These are phyloP conservation scores for Heteromormyrus szaboi DNA, from an alignment of 2,797 vertebrate genomes.

Conservation along the genomic window DNA sequence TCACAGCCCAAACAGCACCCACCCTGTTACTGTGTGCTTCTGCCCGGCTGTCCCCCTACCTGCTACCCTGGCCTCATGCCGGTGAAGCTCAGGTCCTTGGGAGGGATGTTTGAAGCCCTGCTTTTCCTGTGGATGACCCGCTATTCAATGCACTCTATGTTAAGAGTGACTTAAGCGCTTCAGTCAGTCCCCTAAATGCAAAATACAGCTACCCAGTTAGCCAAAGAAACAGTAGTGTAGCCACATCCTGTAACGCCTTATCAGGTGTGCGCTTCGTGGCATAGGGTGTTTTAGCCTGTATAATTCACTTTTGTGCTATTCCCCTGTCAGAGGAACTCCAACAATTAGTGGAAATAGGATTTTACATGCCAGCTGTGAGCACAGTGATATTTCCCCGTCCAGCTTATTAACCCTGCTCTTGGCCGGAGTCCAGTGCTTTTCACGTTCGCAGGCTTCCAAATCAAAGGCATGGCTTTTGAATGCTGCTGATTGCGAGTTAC, in stretches of 20 bases:
- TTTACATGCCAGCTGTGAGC: not conserved
- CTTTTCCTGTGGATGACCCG: not conserved
- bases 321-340: not conserved
- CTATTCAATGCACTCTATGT: not conserved
- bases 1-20: not conserved
- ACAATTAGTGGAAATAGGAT: conserved; percentile 2
- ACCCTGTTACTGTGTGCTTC: not conserved
- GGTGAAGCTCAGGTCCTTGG: not conserved
- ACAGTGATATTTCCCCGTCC: not conserved
- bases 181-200: not conserved
- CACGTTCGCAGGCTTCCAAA: not conserved
- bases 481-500: not conserved
- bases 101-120: not conserved
- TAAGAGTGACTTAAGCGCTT: not conserved
- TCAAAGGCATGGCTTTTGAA: not conserved
- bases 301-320: not conserved
- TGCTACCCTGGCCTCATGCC: not conserved
- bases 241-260: not conserved
- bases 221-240: not conserved
- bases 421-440: not conserved
- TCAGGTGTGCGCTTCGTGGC: not conserved
- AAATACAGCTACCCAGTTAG: not conserved
- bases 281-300: not conserved
- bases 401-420: not conserved
- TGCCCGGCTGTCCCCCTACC: not conserved